Conservation (phyloP, 2,888 invertebrate genomes). For the Drosophila falleni region DNA sequence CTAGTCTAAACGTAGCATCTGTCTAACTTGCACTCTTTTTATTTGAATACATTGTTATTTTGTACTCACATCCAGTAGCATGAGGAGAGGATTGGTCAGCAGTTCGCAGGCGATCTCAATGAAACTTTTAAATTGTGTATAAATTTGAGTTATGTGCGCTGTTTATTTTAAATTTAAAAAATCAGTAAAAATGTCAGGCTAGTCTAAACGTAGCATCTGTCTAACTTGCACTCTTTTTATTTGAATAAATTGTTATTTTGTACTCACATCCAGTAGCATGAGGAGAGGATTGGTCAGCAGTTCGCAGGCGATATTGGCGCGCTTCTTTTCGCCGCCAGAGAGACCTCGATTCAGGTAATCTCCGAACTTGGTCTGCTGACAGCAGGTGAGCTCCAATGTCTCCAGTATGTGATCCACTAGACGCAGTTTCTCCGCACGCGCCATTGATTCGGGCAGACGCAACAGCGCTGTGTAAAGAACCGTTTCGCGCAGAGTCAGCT, state of each 20-base stretch:
- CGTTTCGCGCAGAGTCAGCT: constrained; percentile 91
- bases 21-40: no score
- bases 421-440: constrained; percentile 90
- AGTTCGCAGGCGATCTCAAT: constrained; percentile 94
- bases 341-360: constrained; percentile 91
- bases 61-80: constrained; percentile 91
- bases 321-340: constrained; percentile 93
- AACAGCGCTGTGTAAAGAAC: constrained; percentile 88
- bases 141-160: no score
- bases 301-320: constrained; percentile 93
- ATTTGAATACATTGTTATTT: no score
- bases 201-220: no score
- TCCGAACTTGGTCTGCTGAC: constrained; percentile 92
- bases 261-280: constrained; percentile 92
- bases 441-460: constrained; percentile 90
- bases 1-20: no score
- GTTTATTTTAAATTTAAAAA: no score
- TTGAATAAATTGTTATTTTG: background rate
- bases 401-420: constrained; percentile 92
- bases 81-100: constrained; percentile 91
- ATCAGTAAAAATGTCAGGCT: no score
- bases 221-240: no score
- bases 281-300: constrained; percentile 92
- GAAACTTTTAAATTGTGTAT: no score
- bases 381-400: constrained; percentile 90